Conservation (phyloP, 2,113 vertebrate species). For the Beaufortia kweichowensis region DNA sequence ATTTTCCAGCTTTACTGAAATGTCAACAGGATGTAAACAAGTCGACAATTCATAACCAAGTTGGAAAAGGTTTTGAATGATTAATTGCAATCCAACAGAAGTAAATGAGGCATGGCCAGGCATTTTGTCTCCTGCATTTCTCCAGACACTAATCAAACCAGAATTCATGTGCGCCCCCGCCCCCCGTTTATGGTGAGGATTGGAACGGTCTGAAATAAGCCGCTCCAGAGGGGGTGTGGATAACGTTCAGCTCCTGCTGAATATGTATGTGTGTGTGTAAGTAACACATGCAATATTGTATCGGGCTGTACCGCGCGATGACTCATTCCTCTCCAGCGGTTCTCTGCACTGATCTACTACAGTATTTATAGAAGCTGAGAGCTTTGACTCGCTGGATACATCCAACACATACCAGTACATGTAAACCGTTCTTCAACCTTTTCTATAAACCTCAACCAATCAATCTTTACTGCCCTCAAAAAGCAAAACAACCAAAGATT, state of each 20-base stretch:
- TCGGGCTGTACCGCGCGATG: constrained; percentile 12
- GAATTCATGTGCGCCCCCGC: neutral
- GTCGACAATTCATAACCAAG: neutral
- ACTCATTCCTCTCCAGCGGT: constrained; percentile 40
- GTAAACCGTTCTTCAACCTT: too few relatives aligned
- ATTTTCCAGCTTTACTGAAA: neutral
- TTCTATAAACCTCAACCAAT: too few relatives aligned
- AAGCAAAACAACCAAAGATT: too few relatives aligned
- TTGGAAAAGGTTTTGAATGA: neutral
- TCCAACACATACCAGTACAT: neutral
- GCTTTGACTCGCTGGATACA: neutral
- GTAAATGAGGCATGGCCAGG: neutral
- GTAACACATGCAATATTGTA: constrained; percentile 36
- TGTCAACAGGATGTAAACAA: neutral
- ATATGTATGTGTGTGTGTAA: constrained; percentile 15
- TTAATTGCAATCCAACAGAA: constrained; percentile 6
- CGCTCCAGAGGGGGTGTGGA: constrained; percentile 8
- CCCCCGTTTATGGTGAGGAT: constrained; percentile 5
- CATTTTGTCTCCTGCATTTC: neutral
- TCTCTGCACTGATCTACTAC: neutral
- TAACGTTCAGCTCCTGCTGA: constrained; percentile 9
- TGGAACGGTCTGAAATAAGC: constrained; percentile 30
- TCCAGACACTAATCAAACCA: neutral
- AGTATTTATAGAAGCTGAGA: constrained; percentile 52
- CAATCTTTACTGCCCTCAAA: too few relatives aligned